Base-by-base conservation (phyloP, 2,113 vertebrate species). In the Corydoras sp. region DNA sequence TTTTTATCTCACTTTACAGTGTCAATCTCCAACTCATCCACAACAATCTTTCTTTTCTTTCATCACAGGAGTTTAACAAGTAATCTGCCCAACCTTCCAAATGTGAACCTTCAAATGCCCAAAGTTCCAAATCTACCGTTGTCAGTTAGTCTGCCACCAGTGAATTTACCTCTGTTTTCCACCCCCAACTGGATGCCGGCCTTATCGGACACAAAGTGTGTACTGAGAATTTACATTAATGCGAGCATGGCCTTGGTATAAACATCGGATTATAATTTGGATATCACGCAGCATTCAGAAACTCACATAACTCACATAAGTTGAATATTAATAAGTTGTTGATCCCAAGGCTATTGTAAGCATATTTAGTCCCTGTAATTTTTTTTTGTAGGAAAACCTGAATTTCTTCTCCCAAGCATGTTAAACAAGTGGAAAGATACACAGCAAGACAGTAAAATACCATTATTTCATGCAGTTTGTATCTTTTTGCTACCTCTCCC, bases 151-250 rank as follows among this genome's bases (percentile, higher is more conserved):
- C 91, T 95, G 85, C 91, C 91, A 89, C 92, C 93, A 90, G 94
- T 95, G 90, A 92, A 93, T 90, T 94, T 95, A 90, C 92, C 93
- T 91, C 92, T 91, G 91, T 94, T 96, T 92, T 92, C 94, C 86
- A 90, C 93, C 85, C 90, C 93, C 85, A 92, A 91, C 91, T 97
- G 95, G 96, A 96, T 93, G 90, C 86, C 92, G 86, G 90, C 93
- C 91, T 90, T 92, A 86, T 91, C 89, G 91, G 93, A 96, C 86
- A 89, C 92, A 86, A 92, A 95, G 95, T 97, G 93, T 97, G 95
- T 98, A 95, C 92, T 90, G 88, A 91, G 88, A 86, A 89, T 62
- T 85, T 88, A 77, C 35, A 90, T 89, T 91, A 88, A 84, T 88
- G 58, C 90, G 85, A 85, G 82, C 86, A 85, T 91, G 86, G 90